phyloP scores from a whole-genome alignment of 2,113 vertebrate species.

The Upupa epops region DNA sequence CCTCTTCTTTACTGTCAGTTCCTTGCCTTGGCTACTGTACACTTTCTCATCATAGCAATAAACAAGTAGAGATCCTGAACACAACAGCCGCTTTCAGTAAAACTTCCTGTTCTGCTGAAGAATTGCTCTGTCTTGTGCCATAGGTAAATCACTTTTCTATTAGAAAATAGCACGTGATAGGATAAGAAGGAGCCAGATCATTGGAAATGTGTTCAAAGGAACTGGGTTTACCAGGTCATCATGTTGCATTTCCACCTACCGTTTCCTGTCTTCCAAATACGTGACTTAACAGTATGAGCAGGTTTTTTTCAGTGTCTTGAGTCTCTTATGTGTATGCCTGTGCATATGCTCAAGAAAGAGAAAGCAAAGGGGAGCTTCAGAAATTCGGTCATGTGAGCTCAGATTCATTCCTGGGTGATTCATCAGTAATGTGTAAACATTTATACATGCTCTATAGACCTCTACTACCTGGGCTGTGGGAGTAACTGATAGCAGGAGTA shows the following conservation, averaged over 20 bases:
- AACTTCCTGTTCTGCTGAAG: background rate
- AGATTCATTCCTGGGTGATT: slow-evolving; percentile 15
- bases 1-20: background rate
- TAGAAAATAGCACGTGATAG: background rate
- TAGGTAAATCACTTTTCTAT: background rate
- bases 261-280: background rate
- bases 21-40: background rate
- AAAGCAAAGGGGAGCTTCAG: background rate
- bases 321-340: background rate
- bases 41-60: background rate
- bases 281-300: background rate
- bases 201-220: slow-evolving; percentile 10
- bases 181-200: background rate
- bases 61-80: background rate
- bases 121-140: background rate
- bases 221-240: slow-evolving; percentile 2
- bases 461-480: background rate
- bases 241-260: background rate
- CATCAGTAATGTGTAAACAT: background rate
- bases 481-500: slow-evolving; percentile 36
- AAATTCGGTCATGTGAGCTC: background rate
- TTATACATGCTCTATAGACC: background rate
- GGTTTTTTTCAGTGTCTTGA: background rate
- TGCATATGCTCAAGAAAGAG: background rate
- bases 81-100: background rate